phyloP scores from a whole-genome alignment of 2,888 invertebrate genomes.

The Rotaria sp. region DNA sequence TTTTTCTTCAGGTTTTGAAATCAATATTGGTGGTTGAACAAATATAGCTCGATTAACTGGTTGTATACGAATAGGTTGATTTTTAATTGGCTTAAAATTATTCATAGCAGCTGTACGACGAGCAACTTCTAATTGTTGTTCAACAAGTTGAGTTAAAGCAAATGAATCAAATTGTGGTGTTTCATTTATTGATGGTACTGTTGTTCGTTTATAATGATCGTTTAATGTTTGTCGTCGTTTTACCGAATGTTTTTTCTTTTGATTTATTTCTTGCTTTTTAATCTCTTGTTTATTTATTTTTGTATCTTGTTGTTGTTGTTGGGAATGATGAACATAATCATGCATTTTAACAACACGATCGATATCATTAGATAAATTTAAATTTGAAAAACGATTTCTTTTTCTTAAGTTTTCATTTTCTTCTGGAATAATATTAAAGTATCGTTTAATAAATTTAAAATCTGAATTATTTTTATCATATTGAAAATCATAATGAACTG shows the following conservation, averaged over 20 bases:
- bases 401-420: background rate
- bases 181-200: background rate
- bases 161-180: background rate
- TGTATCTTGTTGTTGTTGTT: slow-evolving; percentile 14
- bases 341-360: slow-evolving; percentile 20
- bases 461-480: background rate
- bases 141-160: background rate
- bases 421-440: background rate
- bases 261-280: no score
- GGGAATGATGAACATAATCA: slow-evolving; percentile 10
- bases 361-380: slow-evolving; percentile 22
- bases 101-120: background rate
- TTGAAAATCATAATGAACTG: background rate
- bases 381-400: slow-evolving; percentile 17
- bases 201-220: background rate
- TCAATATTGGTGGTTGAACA: background rate
- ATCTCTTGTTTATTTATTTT: background rate
- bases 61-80: background rate
- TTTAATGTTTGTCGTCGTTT: background rate
- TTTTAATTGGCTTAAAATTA: background rate
- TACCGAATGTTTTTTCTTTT: background rate
- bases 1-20: background rate
- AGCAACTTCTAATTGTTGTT: background rate
- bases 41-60: background rate
- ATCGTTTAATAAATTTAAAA: background rate